These are phyloP conservation scores for Prosapia bicincta DNA, from an alignment of 2,888 invertebrate genomes.

Conservation along the genomic window DNA sequence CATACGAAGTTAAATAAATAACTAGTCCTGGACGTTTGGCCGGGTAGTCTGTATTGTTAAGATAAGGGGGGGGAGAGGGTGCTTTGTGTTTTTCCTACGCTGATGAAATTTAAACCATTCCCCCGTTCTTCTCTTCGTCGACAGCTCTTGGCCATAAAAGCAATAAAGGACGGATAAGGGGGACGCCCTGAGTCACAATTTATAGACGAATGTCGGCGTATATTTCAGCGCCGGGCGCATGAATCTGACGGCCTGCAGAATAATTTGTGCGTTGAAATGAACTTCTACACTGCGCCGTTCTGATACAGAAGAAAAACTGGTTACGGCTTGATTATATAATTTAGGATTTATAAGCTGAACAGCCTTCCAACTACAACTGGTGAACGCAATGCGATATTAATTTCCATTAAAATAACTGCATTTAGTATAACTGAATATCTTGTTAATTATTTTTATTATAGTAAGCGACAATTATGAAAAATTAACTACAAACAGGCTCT, in stretches of 20 bases:
- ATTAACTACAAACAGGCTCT: too few relatives aligned
- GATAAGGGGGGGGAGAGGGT: constrained; percentile 26
- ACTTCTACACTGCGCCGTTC: constrained; percentile 9
- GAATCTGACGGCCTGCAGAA: constrained; percentile 34
- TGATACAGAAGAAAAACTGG: constrained; percentile 7
- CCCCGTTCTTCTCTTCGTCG: constrained; percentile 36
- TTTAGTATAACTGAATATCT: too few relatives aligned
- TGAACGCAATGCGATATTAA: too few relatives aligned
- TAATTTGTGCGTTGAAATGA: constrained; percentile 33
- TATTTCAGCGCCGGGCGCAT: constrained; percentile 37
- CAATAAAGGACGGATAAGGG: constrained; percentile 39
- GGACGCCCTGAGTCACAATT: constrained; percentile 36
- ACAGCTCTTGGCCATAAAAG: constrained; percentile 40
- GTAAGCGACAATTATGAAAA: too few relatives aligned
- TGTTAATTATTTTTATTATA: too few relatives aligned
- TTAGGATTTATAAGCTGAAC: too few relatives aligned
- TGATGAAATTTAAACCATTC: constrained; percentile 39
- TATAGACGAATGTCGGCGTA: constrained; percentile 38
- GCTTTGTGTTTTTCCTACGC: constrained; percentile 35
- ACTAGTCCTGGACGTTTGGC: constrained; percentile 17
- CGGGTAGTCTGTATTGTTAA: constrained; percentile 29
- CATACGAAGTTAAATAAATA: constrained; percentile 24
- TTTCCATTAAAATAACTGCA: too few relatives aligned
- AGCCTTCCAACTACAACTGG: too few relatives aligned
- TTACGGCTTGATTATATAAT: background rate